Conservation (phyloP, 2,888 invertebrate genomes). For the Anthrax anthrax region DNA sequence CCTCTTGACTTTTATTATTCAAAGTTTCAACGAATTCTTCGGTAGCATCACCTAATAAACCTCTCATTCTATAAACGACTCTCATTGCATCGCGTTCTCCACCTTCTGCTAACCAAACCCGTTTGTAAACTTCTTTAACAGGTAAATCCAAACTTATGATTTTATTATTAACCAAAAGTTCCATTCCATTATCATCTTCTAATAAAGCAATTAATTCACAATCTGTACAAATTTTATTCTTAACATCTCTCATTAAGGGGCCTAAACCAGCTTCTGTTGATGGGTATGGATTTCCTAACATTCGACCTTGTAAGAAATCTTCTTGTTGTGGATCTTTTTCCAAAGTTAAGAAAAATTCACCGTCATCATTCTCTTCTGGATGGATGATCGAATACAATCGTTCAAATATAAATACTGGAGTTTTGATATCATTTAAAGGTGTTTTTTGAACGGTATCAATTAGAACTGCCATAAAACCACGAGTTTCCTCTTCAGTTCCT, state of each 20-base stretch:
- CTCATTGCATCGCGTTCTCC: constrained; percentile 93
- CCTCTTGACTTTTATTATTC: constrained; percentile 68
- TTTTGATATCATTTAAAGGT: constrained; percentile 80
- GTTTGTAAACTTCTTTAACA: constrained; percentile 79
- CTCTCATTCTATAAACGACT: constrained; percentile 94
- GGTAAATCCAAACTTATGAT: constrained; percentile 94
- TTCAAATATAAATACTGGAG: constrained; percentile 96
- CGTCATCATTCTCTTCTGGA: constrained; percentile 92
- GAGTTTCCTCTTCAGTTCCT: constrained; percentile 90
- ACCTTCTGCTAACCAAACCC: constrained; percentile 75
- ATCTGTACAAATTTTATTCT: constrained; percentile 96
- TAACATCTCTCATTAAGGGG: constrained; percentile 95
- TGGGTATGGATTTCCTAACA: constrained; percentile 97
- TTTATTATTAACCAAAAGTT: constrained; percentile 91
- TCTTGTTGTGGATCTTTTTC: constrained; percentile 99
- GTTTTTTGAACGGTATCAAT: constrained; percentile 90
- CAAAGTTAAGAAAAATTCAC: constrained; percentile 88
- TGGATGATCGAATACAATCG: constrained; percentile 92
- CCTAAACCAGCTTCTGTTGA: constrained; percentile 88
- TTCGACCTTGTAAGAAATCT: constrained; percentile 89
- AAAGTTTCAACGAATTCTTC: constrained; percentile 96
- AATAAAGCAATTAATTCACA: constrained; percentile 95
- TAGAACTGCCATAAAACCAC: constrained; percentile 93
- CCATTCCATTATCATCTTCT: constrained; percentile 99
- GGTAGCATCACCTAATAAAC: constrained; percentile 92